phyloP scores from a whole-genome alignment of 2,888 invertebrate genomes.

The Calliscelio sp. region DNA sequence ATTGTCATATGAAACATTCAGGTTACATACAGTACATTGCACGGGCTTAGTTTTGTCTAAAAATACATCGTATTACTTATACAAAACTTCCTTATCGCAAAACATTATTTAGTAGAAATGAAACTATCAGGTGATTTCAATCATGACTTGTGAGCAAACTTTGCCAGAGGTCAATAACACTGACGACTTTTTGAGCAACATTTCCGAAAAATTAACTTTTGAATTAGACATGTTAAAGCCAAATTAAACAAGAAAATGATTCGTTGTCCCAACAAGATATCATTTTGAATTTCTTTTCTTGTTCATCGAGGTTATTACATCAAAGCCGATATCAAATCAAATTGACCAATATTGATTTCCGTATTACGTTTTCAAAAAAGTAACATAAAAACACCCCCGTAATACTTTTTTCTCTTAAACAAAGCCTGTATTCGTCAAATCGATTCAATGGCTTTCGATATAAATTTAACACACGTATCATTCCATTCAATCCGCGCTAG shows the following conservation, averaged over 20 bases:
- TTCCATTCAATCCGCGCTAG: constrained; percentile 46
- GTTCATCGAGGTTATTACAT: constrained; percentile 21
- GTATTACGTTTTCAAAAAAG: constrained; percentile 7
- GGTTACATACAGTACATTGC: neutral
- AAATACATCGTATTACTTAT: constrained; percentile 1
- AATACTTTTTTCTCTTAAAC: constrained; percentile 24
- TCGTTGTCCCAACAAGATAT: constrained; percentile 30
- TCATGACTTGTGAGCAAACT: neutral
- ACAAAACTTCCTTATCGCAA: constrained; percentile 1
- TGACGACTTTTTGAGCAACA: constrained; percentile 1
- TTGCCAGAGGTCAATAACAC: neutral
- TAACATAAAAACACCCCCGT: constrained; percentile 4
- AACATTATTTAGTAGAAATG: constrained; percentile 7
- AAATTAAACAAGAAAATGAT: neutral
- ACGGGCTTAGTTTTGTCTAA: neutral
- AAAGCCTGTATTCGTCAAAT: constrained; percentile 39
- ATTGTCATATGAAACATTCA: constrained; percentile 5
- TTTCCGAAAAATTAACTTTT: neutral
- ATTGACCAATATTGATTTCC: constrained; percentile 43
- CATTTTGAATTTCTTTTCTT: constrained; percentile 18
- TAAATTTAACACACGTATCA: constrained; percentile 51
- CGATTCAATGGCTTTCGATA: constrained; percentile 48
- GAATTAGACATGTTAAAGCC: too few relatives aligned
- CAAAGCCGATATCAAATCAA: constrained; percentile 33
- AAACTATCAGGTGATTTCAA: constrained; percentile 2